Evolutionary conservation across 2,888 invertebrate species (phyloP), one percentile per base, ranked within the genome.

Genomic region (Sphinx pinastri): DNA sequence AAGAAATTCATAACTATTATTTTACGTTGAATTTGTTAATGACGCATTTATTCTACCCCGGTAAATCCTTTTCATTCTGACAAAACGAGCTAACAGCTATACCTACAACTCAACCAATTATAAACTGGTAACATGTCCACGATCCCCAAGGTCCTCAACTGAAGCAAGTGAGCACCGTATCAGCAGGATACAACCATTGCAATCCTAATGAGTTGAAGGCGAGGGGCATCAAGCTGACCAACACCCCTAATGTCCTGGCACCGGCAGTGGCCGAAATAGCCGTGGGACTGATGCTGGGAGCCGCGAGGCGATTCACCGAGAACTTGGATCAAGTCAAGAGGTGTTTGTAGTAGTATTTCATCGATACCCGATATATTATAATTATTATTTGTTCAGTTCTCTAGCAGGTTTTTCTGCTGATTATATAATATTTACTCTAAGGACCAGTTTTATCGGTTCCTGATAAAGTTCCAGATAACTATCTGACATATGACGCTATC

Each of bases 101-200:
- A n/a, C n/a, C n/a, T n/a, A 51, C 13, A 51, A 51, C 10, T 5
- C 11, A 4, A 51, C 51, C 10, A 51, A 51, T 51, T 38, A 13
- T 51, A 51, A 51, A 11, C 12, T 10, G 51, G 51, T 51, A 13
- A 10, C 13, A 19, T 63, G 19, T 57, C 25, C 13, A 19, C 13
- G 16, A 19, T 11, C 49, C 16, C 45, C n/a, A 79, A 93, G 97
- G 98, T 1, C 94, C 96, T 0, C 94, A 95, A 70, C 86, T 99
- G 69, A 97, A 97, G 88, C 95, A 97, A 0, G 95, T 99, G 7
- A 96, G 96, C 0, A 97, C 98, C 0, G 97, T 97, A 94, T 98
- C 98, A 0, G 98, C 98, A 0, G 99, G 99, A 25, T 96, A 96
- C 86, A 98, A 99, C 86, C 97, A 97, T 81, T 96, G 99, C 73